Conservation (phyloP, 2,113 vertebrate genomes). For the Percina caprodes region DNA sequence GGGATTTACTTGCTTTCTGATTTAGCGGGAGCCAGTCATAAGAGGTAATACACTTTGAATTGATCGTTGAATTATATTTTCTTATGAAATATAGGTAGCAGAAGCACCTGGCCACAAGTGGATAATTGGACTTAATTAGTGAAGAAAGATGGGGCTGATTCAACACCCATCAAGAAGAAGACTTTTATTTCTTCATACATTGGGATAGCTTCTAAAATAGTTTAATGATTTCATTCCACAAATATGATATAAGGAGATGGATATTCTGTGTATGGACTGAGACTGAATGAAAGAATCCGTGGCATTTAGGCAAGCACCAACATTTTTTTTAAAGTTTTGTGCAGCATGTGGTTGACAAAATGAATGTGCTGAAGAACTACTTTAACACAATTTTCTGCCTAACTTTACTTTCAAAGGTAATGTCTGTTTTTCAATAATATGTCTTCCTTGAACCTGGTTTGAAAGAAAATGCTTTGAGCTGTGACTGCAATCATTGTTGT, state of each 20-base stretch:
- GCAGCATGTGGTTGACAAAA: neutral
- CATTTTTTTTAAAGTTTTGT: neutral
- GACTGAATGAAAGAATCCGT: neutral
- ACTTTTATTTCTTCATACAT: neutral
- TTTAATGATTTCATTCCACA: neutral
- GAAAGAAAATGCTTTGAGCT: constrained; percentile 22
- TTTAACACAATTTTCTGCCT: neutral
- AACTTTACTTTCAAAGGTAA: neutral
- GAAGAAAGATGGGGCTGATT: neutral
- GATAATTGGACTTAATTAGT: constrained; percentile 22
- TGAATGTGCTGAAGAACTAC: neutral
- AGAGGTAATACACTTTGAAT: constrained; percentile 61
- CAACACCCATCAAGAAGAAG: neutral
- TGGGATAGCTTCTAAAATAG: neutral
- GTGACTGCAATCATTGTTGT: constrained; percentile 34
- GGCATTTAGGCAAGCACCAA: neutral
- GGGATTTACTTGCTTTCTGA: neutral
- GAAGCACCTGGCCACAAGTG: constrained; percentile 27
- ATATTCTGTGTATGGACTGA: neutral
- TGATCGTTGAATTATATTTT: neutral
- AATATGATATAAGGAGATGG: neutral
- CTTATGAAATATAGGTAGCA: neutral
- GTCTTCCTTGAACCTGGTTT: constrained; percentile 65
- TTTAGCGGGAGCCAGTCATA: neutral
- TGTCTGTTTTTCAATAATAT: neutral